phyloP scores from a whole-genome alignment of 2,113 vertebrate species.

The Syngnathoides biaculeatus region DNA sequence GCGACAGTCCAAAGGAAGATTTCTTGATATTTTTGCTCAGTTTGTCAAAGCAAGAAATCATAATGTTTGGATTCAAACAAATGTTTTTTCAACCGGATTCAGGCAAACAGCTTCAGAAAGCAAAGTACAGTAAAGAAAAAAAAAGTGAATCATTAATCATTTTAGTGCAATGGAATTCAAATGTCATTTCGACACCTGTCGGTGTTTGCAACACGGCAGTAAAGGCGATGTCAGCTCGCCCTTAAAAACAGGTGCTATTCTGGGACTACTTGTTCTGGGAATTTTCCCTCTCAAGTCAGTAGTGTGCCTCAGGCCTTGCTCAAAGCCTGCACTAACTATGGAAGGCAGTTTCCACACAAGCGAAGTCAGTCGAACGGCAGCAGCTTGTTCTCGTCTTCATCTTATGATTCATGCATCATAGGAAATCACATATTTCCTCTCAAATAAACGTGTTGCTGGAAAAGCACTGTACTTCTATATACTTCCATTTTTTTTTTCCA shows the following conservation, averaged over 20 bases:
- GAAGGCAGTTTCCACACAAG: constrained; percentile 28
- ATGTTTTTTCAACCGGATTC: constrained; percentile 23
- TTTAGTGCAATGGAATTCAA: constrained; percentile 12
- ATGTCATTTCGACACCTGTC: constrained; percentile 15
- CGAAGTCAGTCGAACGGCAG: constrained; percentile 29
- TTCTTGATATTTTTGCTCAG: neutral
- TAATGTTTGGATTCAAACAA: constrained; percentile 5
- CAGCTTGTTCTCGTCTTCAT: constrained; percentile 48
- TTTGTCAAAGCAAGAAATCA: neutral
- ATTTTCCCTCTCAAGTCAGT: constrained; percentile 41
- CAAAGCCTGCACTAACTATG: constrained; percentile 33
- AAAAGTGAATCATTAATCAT: constrained; percentile 4
- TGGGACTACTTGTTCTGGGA: constrained; percentile 27
- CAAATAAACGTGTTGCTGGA: neutral
- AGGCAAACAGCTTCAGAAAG: constrained; percentile 10
- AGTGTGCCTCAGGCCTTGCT: constrained; percentile 47
- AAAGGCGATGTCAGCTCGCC: constrained; percentile 18
- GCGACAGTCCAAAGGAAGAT: neutral
- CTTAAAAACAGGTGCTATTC: constrained; percentile 37
- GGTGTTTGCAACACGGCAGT: constrained; percentile 3
- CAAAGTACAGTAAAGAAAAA: constrained; percentile 3
- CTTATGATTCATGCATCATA: constrained; percentile 26
- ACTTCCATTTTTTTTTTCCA: neutral
- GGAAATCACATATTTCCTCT: constrained; percentile 17
- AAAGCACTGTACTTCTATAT: neutral